Conservation (phyloP, 2,113 vertebrate genomes). For the Parotia lawesii region DNA sequence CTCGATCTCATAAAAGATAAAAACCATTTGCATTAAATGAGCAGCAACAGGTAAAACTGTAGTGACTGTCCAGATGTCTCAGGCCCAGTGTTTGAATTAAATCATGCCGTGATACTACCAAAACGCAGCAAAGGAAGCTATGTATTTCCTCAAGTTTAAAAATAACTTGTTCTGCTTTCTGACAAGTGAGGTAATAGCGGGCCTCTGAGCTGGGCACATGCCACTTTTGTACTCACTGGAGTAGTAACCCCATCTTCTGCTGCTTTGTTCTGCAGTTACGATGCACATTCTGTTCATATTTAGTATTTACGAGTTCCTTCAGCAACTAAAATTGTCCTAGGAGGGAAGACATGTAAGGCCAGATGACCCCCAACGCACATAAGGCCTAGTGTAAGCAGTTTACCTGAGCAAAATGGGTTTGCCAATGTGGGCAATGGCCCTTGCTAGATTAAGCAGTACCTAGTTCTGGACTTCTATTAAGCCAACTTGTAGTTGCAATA, state of each 20-base stretch:
- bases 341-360: not conserved
- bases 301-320: not conserved
- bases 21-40: not conserved
- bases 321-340: not conserved
- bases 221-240: not conserved
- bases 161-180: slow-evolving; percentile 8
- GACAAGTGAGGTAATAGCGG: not conserved
- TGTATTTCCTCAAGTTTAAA: slow-evolving; percentile 41
- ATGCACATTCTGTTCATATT: not conserved
- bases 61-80: not conserved
- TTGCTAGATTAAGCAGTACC: not conserved
- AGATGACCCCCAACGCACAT: not conserved
- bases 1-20: accelerated
- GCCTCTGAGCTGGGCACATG: not conserved
- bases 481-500: not conserved
- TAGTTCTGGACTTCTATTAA: not conserved
- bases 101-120: not conserved
- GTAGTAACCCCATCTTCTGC: not conserved
- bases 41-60: not conserved
- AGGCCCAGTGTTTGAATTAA: not conserved
- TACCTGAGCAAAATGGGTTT: not conserved
- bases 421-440: not conserved
- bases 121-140: slow-evolving; percentile 7
- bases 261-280: not conserved
- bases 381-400: not conserved